Base-by-base conservation (phyloP, 1,140 invertebrate species). In the Meloidogyne chitwoodi region DNA sequence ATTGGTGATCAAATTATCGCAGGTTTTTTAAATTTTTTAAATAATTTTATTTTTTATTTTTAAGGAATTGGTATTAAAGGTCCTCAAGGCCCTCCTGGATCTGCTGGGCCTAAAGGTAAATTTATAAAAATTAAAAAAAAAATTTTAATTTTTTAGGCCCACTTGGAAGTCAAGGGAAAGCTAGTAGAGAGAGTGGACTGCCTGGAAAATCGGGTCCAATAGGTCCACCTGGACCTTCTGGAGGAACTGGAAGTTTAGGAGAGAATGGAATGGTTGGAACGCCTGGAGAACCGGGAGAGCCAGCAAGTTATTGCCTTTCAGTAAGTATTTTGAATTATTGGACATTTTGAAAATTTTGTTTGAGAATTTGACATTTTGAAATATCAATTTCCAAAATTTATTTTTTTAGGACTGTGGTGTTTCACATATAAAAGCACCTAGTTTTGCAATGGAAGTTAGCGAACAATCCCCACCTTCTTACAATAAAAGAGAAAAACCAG, bases 41-140 rank as follows among this genome's bases (percentile, higher is more conserved):
- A 63, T 38, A 69, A 61, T 38, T 41, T 27, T 26, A 31, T 8
- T 24, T 65, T 62, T 2, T 64, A 16, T 11, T 68, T 74, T 26
- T 44, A 22, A 70, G 80, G 80, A 63, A 68, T 82, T 27, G 82
- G 82, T 16, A 79, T 82, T 31, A 80, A 81, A 75, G 80, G 80
- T 61, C 80, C 80, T 19, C 71, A 81, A 62, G 80, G 80, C 1
- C 79, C 78, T 1, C 62, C 68, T 38, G 79, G 79, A 24, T 29
- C 74, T 12, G n/a, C 67, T 48, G 79, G 79, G 19, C 65, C 73
- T 6, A 80, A 75, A 29, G 75, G 48, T 26, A 74, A 6, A 10
- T 75, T 75, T 70, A 4, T 14, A 14, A n/a, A n/a, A n/a, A n/a
- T n/a, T n/a, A n/a, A n/a, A n/a, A n/a, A n/a, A n/a, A n/a, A n/a